Evolutionary conservation across 2,113 vertebrate species (phyloP).

Genomic region (Setophaga kirtlandii): DNA sequence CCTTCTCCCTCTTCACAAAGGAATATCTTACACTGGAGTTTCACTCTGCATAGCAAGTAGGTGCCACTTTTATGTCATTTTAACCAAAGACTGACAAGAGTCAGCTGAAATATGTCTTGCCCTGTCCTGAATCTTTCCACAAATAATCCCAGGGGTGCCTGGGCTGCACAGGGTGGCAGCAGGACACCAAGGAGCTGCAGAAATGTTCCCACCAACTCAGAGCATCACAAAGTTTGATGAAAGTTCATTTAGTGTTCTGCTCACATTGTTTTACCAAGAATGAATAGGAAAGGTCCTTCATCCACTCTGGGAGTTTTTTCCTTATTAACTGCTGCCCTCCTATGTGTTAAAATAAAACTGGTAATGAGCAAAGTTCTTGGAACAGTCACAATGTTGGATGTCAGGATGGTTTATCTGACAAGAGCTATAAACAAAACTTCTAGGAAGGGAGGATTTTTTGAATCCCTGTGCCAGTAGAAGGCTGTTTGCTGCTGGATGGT

Average conservation of each 20-base stretch:
- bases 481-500: neutral
- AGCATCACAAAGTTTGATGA: neutral
- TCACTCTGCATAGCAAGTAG: neutral
- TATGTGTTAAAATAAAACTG: neutral
- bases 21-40: neutral
- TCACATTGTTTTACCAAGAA: neutral
- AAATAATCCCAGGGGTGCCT: neutral
- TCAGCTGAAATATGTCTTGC: neutral
- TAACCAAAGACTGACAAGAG: neutral
- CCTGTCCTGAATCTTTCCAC: neutral
- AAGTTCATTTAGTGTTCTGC: neutral
- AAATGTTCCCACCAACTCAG: neutral
- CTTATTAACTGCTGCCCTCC: conserved; percentile 31
- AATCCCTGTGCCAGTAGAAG: neutral
- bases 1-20: neutral
- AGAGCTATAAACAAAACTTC: neutral
- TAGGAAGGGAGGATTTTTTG: neutral
- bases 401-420: neutral
- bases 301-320: neutral
- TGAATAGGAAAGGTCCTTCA: neutral
- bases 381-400: neutral
- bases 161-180: accelerated
- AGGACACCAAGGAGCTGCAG: neutral
- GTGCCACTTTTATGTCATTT: neutral
- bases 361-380: neutral